These are phyloP conservation scores for Phengaris arion DNA, from an alignment of 2,888 invertebrate species.

Conservation along the genomic window DNA sequence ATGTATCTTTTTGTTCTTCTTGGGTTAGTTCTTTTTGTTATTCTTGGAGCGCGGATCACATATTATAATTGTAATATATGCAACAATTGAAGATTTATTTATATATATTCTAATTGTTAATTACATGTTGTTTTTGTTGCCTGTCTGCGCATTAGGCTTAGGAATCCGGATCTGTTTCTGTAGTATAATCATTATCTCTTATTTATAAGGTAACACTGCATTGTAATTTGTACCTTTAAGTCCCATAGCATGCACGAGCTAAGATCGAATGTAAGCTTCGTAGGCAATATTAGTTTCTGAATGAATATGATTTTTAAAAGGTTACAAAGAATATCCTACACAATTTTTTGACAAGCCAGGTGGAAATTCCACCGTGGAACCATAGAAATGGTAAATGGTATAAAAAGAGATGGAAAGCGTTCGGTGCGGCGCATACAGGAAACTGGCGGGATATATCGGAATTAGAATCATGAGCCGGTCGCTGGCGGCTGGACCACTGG, in stretches of 20 bases:
- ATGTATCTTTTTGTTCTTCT: too few relatives aligned
- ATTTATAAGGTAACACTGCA: not conserved
- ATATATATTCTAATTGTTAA: not conserved
- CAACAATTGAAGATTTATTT: constrained; percentile 10
- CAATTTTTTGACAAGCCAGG: not conserved
- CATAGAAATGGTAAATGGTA: not conserved
- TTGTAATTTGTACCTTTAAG: not conserved
- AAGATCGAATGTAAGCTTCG: too few relatives aligned
- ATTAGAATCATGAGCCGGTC: constrained; percentile 63
- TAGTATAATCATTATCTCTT: not conserved
- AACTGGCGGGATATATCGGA: constrained; percentile 67
- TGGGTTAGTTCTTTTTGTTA: too few relatives aligned
- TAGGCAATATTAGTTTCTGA: too few relatives aligned
- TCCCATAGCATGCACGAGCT: not conserved
- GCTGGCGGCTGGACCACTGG: constrained; percentile 41
- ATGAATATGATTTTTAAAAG: not conserved
- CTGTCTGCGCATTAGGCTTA: constrained; percentile 1
- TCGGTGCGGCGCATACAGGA: constrained; percentile 47
- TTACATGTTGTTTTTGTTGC: constrained; percentile 11
- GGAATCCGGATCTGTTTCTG: constrained; percentile 9
- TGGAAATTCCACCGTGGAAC: too few relatives aligned
- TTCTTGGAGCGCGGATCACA: constrained; percentile 19
- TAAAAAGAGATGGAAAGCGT: constrained; percentile 8
- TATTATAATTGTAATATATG: constrained; percentile 17
- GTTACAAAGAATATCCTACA: not conserved